Evolutionary conservation across 2,888 invertebrate species (phyloP).

Genomic region (Rhagonycha lutea): DNA sequence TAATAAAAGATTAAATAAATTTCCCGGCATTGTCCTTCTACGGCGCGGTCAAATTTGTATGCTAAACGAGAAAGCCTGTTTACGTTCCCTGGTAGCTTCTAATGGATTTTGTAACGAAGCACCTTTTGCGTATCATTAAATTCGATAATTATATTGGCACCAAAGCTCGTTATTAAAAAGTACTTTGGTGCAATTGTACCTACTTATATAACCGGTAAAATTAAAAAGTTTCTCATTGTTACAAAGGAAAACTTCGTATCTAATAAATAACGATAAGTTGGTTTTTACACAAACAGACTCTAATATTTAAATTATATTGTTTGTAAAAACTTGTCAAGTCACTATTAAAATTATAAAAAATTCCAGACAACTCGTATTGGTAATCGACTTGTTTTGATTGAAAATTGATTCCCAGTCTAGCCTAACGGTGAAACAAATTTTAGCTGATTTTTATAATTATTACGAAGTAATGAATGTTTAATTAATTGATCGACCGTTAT

Average conservation of each 20-base stretch:
- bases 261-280: background rate
- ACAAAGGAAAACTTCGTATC: background rate
- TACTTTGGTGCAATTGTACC: background rate
- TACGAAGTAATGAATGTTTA: background rate
- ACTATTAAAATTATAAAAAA: background rate
- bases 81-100: background rate
- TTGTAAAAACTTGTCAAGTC: background rate
- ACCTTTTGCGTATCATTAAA: background rate
- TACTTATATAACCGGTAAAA: background rate
- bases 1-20: background rate
- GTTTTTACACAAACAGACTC: background rate
- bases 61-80: background rate
- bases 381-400: background rate
- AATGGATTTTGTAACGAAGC: background rate
- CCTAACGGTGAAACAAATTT: background rate
- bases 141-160: background rate
- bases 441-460: background rate
- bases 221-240: background rate
- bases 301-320: background rate
- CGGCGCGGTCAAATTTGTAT: background rate
- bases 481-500: background rate
- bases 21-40: background rate
- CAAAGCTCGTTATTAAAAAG: background rate
- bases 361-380: background rate
- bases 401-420: background rate